A percentile compares a stretch with the other conserved stretches of the same genome.
phyloP scores from a whole-genome alignment of 2,797 vertebrate genomes.

The Bradypodion pumilum region DNA sequence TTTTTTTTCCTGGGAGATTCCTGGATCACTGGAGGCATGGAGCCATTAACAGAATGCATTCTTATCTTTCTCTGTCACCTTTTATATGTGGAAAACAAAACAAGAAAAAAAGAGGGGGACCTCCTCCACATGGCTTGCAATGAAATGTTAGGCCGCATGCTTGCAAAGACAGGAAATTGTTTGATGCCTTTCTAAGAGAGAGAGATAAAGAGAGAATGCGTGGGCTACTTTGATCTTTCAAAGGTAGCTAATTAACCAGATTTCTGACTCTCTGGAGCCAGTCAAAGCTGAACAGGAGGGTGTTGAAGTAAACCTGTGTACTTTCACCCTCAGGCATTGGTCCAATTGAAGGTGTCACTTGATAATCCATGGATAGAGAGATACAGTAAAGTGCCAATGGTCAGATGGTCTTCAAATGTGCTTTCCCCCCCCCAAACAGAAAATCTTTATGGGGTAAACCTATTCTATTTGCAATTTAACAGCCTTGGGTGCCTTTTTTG shows the following conservation, averaged over 20 bases:
- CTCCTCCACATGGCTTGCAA: neutral
- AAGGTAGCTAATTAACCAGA: constrained; percentile 30
- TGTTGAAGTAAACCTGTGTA: neutral
- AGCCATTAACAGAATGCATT: constrained; percentile 29
- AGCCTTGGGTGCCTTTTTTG: neutral
- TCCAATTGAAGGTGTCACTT: neutral
- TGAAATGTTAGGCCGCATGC: neutral
- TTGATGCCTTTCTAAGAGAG: neutral
- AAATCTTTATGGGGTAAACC: neutral
- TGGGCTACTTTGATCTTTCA: constrained; percentile 39
- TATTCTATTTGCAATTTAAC: neutral
- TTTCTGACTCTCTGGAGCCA: constrained; percentile 5
- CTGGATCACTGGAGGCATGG: constrained; percentile 25
- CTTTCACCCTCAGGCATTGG: neutral
- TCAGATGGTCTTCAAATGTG: neutral
- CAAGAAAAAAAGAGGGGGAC: neutral
- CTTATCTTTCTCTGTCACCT: constrained; percentile 24
- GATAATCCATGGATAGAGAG: neutral
- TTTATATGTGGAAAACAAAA: constrained; percentile 14
- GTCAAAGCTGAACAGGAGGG: neutral
- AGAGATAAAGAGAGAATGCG: neutral
- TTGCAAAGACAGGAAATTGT: constrained; percentile 18
- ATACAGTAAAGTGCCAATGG: neutral
- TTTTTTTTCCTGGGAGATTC: constrained; percentile 19
- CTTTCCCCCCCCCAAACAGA: neutral